A percentile compares a stretch with the other conserved stretches of the same genome.
Conservation (phyloP, 2,888 invertebrate genomes). For the Leucozona laternaria region DNA sequence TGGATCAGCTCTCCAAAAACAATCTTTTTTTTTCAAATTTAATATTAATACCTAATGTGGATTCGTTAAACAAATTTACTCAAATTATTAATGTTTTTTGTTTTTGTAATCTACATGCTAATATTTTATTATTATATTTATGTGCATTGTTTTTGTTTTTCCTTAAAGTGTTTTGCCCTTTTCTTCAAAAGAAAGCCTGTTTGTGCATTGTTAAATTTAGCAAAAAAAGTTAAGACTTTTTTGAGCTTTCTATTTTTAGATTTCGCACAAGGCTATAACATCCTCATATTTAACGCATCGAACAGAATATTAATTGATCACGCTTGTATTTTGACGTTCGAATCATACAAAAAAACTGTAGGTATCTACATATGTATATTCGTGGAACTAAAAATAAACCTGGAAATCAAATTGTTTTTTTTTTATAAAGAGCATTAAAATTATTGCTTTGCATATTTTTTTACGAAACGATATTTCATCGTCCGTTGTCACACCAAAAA, state of each 20-base stretch:
- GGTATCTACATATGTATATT: neutral
- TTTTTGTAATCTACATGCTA: too few species aligned
- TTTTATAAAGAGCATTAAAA: conserved; percentile 25
- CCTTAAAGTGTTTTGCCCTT: too few species aligned
- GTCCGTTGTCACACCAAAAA: too few species aligned
- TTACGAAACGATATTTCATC: conserved; percentile 24
- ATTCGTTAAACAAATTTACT: too few species aligned
- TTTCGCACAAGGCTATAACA: neutral
- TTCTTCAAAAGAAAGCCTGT: too few species aligned
- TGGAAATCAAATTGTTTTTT: neutral
- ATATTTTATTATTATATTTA: too few species aligned
- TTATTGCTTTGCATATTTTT: conserved; percentile 45
- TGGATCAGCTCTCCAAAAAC: too few species aligned
- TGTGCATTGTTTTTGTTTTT: too few species aligned
- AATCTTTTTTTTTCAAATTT: too few species aligned
- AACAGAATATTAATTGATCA: conserved; percentile 11
- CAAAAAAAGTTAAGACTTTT: neutral
- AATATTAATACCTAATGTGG: too few species aligned
- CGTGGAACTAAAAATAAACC: conserved; percentile 7
- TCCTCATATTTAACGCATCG: neutral
- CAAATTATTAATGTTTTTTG: too few species aligned
- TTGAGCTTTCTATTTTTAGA: neutral
- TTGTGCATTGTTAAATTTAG: neutral
- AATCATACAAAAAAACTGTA: too few species aligned
- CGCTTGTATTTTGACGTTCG: neutral